Percentiles rank a stretch among this genome's conserved stretches.
These are phyloP conservation scores for Stigmatopora nigra DNA, from an alignment of 2,113 vertebrate genomes.

Conservation along the genomic window DNA sequence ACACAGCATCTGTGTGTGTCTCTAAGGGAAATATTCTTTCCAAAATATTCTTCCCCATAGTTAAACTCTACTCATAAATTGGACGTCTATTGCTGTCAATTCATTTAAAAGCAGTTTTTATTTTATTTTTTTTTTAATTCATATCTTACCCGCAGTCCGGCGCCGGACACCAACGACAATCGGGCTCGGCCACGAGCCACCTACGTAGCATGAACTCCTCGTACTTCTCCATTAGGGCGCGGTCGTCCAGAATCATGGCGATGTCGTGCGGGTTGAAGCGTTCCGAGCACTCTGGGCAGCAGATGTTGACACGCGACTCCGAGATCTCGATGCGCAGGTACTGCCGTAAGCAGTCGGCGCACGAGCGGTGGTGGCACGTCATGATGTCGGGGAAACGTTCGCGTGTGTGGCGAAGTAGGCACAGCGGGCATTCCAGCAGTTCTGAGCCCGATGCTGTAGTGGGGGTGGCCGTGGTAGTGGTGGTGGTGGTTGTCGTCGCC, in stretches of 20 bases:
- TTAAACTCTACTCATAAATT: not conserved
- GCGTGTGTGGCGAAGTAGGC: slow-evolving; percentile 83
- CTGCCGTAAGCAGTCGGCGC: slow-evolving; percentile 93
- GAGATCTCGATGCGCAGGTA: slow-evolving; percentile 98
- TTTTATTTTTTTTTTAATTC: too few species aligned
- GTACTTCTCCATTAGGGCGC: slow-evolving; percentile 94
- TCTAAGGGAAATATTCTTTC: not conserved
- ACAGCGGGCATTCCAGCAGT: slow-evolving; percentile 92
- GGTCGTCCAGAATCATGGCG: slow-evolving; percentile 87
- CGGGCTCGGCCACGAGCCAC: slow-evolving; percentile 93
- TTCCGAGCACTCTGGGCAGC: slow-evolving; percentile 96
- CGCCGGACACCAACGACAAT: slow-evolving; percentile 97
- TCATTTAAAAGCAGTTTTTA: not conserved
- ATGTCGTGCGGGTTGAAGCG: slow-evolving; percentile 97
- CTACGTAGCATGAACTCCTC: slow-evolving; percentile 98
- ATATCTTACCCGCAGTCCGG: slow-evolving; percentile 90
- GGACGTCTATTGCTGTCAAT: too few species aligned
- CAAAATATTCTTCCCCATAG: too few species aligned
- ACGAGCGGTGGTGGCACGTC: slow-evolving; percentile 96
- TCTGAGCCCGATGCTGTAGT: slow-evolving; percentile 62
- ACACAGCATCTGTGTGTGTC: not conserved
- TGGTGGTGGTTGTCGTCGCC: slow-evolving; percentile 53
- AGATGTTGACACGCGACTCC: slow-evolving; percentile 95
- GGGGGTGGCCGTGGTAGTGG: not conserved
- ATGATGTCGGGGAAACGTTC: slow-evolving; percentile 96